A percentile compares a stretch with the other conserved stretches of the same genome.
phyloP scores from a whole-genome alignment of 2,888 invertebrate genomes.

The Anagyrus pseudococci region DNA sequence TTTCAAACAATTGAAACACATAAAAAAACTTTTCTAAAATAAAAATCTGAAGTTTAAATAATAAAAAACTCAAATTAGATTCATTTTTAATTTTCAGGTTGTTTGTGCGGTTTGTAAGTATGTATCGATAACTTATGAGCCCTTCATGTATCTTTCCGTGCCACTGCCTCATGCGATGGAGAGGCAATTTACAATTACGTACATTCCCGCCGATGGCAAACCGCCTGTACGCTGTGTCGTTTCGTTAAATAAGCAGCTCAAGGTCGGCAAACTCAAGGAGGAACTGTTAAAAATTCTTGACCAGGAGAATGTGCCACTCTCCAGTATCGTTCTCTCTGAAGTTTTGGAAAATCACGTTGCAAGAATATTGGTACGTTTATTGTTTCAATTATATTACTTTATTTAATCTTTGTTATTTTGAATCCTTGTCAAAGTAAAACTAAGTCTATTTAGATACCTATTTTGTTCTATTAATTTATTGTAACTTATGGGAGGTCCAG shows the following conservation, averaged over 20 bases:
- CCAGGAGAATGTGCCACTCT: constrained; percentile 55
- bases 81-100: constrained; percentile 59
- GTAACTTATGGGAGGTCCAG: constrained; percentile 57
- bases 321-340: constrained; percentile 65
- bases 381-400: constrained; percentile 9
- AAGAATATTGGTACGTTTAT: constrained; percentile 64
- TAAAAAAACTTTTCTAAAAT: not conserved
- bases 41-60: not conserved
- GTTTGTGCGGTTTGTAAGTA: constrained; percentile 69
- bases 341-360: constrained; percentile 68
- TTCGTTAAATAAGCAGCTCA: constrained; percentile 67
- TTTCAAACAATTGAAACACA: constrained; percentile 36
- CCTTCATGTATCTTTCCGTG: constrained; percentile 73
- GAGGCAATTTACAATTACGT: constrained; percentile 66
- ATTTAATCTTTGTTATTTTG: too few relatives aligned
- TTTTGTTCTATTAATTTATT: too few relatives aligned
- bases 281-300: constrained; percentile 61
- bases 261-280: constrained; percentile 65
- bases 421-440: too few relatives aligned
- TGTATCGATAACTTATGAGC: constrained; percentile 71
- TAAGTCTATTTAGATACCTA: too few relatives aligned
- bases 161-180: constrained; percentile 71
- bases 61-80: not conserved
- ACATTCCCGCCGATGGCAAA: constrained; percentile 62
- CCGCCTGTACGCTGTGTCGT: constrained; percentile 63